Evolutionary conservation across 2,797 vertebrate species (phyloP), one percentile per base, ranked within the genome.

Genomic region (Lophius americanus): DNA sequence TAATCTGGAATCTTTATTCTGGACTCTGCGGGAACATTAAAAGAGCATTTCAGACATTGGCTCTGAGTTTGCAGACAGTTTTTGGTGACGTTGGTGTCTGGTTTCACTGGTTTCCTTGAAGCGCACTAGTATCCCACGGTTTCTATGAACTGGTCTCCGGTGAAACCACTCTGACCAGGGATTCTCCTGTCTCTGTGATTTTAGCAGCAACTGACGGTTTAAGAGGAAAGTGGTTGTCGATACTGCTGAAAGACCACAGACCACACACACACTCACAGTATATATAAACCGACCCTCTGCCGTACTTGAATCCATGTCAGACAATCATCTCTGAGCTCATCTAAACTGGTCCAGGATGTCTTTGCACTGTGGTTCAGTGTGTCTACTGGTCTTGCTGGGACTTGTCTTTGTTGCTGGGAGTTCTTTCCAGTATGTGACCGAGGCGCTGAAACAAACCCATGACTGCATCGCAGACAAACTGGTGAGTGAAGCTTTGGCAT

Each of bases 161-260:
- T 62, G 39, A 9, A 76, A 83, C 78, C 83, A 76, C 74, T 6
- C 13, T 76, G 56, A 87, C 85, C 77, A 79, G 60, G 78, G 64
- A 65, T 9, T 68, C 33, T 60, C 79, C 74, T 80, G n/a, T 2
- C 4, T 14, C 4, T 49, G 46, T 53, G 46, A 41, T 23, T 84
- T 87, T 84, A 79, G 84, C 64, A 83, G 73, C 75, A 86, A 65
- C 58, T 7, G 7, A 62, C 11, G n/a, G 0, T 85, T 85, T 90
- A 84, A 87, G 73, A 86, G 77, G 86, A 90, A 91, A 82, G 79
- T 47, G 73, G 5, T 7, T 68, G 85, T 81, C n/a, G n/a, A 63
- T 73, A 70, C 60, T 68, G 85, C 76, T 12, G 76, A 9, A 82
- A 87, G 77, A 81, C 88, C 88, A 90, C 87, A 90, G 78, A 89